A percentile compares a stretch with the other conserved stretches of the same genome.
phyloP scores from a whole-genome alignment of 2,113 vertebrate genomes.

The Erythrolamprus reginae region DNA sequence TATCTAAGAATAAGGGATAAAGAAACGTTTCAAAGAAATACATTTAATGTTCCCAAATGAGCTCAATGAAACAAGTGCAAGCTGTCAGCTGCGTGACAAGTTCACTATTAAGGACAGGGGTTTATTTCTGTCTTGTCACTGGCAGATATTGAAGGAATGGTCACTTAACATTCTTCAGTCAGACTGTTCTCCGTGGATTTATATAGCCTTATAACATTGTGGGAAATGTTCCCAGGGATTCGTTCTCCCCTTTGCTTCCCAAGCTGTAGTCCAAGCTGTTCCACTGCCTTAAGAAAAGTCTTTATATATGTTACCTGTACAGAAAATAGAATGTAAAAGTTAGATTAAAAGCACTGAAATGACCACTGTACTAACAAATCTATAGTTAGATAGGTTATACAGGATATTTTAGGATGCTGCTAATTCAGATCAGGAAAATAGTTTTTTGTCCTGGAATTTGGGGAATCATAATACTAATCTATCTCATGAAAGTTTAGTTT shows the following conservation, averaged over 20 bases:
- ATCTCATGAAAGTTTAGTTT: neutral
- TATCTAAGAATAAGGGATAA: neutral
- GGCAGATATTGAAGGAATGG: neutral
- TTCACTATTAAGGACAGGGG: neutral
- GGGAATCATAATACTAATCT: neutral
- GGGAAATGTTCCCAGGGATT: neutral
- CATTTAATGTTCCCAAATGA: neutral
- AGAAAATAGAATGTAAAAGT: neutral
- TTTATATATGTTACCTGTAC: neutral
- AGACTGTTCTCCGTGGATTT: neutral
- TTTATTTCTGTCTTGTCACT: neutral
- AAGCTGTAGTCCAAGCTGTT: neutral
- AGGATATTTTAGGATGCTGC: neutral
- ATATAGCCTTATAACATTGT: neutral
- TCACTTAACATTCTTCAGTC: neutral
- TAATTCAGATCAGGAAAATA: neutral
- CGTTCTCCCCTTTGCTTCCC: neutral
- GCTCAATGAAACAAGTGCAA: neutral
- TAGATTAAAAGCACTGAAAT: neutral
- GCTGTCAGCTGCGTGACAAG: neutral
- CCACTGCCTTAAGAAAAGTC: neutral
- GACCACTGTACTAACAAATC: neutral
- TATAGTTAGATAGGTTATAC: neutral
- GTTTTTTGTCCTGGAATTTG: neutral
- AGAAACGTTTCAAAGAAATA: neutral